These are phyloP conservation scores for Ginglymostoma cirratum DNA, from an alignment of 2,113 vertebrate species.

Conservation along the genomic window DNA sequence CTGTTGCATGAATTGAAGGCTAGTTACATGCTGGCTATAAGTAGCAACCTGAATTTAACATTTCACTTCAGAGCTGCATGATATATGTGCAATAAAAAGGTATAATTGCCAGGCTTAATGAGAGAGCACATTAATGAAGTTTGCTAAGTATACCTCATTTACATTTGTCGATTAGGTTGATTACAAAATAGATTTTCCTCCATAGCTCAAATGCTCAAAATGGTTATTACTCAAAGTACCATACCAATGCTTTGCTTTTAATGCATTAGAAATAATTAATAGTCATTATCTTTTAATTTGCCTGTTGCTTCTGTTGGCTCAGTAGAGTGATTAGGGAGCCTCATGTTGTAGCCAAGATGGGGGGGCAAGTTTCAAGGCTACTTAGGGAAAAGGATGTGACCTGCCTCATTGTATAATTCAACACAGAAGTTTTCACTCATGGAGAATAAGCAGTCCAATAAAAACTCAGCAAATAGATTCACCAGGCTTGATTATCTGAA, in stretches of 20 bases:
- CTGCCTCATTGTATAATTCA: not conserved
- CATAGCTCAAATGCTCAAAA: slow-evolving; percentile 24
- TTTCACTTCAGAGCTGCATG: slow-evolving; percentile 10
- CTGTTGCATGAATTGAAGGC: not conserved
- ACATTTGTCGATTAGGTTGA: slow-evolving; percentile 29
- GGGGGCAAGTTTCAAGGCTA: not conserved
- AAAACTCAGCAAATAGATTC: not conserved
- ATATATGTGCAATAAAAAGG: not conserved
- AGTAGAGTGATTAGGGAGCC: not conserved
- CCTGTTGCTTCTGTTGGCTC: not conserved
- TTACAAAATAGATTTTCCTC: slow-evolving; percentile 24
- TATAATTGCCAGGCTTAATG: not conserved
- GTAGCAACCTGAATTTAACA: not conserved
- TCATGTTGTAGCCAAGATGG: not conserved
- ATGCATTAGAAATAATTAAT: slow-evolving; percentile 28
- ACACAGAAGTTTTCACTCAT: not conserved
- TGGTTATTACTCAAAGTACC: slow-evolving; percentile 1
- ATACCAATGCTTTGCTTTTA: not conserved
- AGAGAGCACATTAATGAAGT: slow-evolving; percentile 19
- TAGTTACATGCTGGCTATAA: not conserved
- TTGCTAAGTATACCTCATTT: slow-evolving; percentile 25
- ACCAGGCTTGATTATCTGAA: not conserved
- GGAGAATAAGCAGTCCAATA: not conserved
- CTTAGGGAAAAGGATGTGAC: not conserved
- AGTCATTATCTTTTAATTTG: slow-evolving; percentile 7